Percentiles rank a stretch among this genome's conserved stretches.
Evolutionary conservation across 2,113 vertebrate genomes (phyloP).

Genomic region (Ctenomys sociabilis): DNA sequence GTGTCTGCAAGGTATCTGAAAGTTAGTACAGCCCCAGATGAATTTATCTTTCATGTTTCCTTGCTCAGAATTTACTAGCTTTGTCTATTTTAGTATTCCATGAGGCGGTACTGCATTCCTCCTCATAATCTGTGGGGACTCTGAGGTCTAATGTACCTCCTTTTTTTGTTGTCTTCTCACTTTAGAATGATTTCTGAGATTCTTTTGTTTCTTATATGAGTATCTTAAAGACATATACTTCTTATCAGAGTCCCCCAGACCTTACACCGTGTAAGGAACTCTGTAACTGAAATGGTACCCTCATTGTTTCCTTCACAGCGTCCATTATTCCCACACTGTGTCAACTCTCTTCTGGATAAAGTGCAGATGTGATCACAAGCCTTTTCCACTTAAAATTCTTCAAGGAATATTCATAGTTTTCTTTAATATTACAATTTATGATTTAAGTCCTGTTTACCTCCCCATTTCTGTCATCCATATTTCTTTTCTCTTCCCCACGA

Average conservation of each 20-base stretch:
- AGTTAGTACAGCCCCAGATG: not conserved
- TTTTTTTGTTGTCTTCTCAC: not conserved
- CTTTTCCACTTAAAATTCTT: not conserved
- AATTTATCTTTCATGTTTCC: not conserved
- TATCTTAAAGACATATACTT: not conserved
- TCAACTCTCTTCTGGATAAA: not conserved
- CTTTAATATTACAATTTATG: not conserved
- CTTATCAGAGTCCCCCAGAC: not conserved
- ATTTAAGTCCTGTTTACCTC: not conserved
- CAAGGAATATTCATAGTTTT: not conserved
- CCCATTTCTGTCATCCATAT: not conserved
- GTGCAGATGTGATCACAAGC: not conserved
- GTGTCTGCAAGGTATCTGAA: not conserved
- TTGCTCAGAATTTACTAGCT: not conserved
- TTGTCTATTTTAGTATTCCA: not conserved
- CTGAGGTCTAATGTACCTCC: not conserved
- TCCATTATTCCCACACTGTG: not conserved
- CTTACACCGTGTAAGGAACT: not conserved
- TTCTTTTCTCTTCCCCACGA: no score
- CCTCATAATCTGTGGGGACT: not conserved
- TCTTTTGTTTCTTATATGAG: not conserved
- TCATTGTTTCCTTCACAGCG: not conserved
- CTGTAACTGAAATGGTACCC: not conserved
- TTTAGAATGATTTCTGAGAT: not conserved
- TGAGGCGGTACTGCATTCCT: not conserved